A percentile compares a stretch with the other conserved stretches of the same genome.
These are phyloP conservation scores for Capromys pilorides DNA, from an alignment of 2,797 vertebrate genomes.

Conservation along the genomic window DNA sequence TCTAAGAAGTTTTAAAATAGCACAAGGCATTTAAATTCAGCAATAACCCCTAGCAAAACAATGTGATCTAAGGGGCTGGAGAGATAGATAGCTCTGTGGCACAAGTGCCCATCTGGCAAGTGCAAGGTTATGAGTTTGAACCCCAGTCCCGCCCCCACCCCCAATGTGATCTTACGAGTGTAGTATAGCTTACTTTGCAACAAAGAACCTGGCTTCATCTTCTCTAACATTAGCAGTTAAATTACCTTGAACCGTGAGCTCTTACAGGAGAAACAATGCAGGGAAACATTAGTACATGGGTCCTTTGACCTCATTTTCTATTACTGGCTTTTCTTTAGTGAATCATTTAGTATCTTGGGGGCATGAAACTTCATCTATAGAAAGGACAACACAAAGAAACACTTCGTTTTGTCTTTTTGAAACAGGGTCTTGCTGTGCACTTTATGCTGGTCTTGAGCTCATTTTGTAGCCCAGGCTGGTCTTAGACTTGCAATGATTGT, in stretches of 20 bases:
- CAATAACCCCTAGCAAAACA: background rate
- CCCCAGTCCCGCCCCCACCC: too few species aligned
- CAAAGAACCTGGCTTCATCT: background rate
- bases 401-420: too few species aligned
- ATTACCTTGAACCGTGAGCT: background rate
- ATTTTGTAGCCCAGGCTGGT: too few species aligned
- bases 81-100: too few species aligned
- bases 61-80: background rate
- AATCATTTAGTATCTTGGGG: background rate
- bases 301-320: background rate
- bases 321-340: background rate
- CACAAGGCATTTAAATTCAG: conserved; percentile 8
- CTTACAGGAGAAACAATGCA: background rate
- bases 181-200: background rate
- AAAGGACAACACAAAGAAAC: background rate
- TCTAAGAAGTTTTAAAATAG: background rate
- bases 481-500: too few species aligned
- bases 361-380: background rate
- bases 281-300: background rate
- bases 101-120: too few species aligned
- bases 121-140: too few species aligned
- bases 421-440: too few species aligned
- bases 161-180: too few species aligned
- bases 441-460: too few species aligned
- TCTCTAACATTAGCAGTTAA: background rate